Percentiles rank a stretch among this genome's conserved stretches.
phyloP scores from a whole-genome alignment of 2,888 invertebrate species.

The Parascotia fuliginaria region DNA sequence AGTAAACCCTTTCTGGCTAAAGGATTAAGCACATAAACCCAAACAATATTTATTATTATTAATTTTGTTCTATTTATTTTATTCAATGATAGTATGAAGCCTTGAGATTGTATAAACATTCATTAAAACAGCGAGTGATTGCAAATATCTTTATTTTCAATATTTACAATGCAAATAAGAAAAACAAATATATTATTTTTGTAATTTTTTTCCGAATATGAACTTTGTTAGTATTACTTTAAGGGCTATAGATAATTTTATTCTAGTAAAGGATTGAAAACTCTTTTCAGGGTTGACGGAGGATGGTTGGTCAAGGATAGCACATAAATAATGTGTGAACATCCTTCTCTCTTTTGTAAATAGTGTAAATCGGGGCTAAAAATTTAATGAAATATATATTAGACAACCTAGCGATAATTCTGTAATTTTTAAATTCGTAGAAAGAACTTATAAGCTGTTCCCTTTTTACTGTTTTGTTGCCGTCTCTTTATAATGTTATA shows the following conservation, averaged over 20 bases:
- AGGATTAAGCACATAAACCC: background rate
- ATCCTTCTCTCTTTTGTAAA: too few species aligned
- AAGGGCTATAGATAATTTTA: constrained; percentile 10
- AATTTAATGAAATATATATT: too few species aligned
- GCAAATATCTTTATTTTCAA: constrained; percentile 53
- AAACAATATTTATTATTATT: background rate
- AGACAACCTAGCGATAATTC: too few species aligned
- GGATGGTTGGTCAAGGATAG: constrained; percentile 33
- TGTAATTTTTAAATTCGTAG: too few species aligned
- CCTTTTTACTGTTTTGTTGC: too few species aligned
- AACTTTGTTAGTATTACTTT: constrained; percentile 1
- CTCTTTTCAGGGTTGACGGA: constrained; percentile 30
- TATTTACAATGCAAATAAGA: constrained; percentile 39
- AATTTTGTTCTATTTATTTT: constrained; percentile 31
- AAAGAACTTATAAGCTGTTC: too few species aligned
- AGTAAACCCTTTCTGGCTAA: background rate
- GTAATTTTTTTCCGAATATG: constrained; percentile 7
- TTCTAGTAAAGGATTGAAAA: constrained; percentile 17
- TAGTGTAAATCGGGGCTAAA: too few species aligned
- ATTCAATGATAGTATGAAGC: constrained; percentile 36
- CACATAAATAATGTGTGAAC: too few species aligned
- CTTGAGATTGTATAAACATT: constrained; percentile 49
- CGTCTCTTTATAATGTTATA: too few species aligned
- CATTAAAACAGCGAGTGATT: constrained; percentile 48
- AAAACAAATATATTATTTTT: constrained; percentile 26